Evolutionary conservation across 2,888 invertebrate genomes (phyloP).

Genomic region (Scaptodrosophila latifasciaeformis): DNA sequence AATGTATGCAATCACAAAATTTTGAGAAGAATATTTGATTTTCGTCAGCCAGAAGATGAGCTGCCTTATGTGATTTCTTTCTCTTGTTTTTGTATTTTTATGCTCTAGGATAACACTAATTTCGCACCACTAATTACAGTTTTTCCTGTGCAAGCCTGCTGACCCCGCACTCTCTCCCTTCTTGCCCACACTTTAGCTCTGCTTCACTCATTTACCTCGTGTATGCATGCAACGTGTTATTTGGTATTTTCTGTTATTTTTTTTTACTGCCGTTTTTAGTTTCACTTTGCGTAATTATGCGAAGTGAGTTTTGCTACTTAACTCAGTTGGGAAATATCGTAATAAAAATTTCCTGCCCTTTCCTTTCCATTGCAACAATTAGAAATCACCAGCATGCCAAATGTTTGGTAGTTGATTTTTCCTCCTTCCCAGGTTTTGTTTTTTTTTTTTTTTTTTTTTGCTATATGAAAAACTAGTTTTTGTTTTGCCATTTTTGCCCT

Average conservation of each 20-base stretch:
- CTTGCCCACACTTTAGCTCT: background rate
- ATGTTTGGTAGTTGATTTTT: too few species aligned
- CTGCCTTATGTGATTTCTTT: background rate
- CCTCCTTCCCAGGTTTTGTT: too few species aligned
- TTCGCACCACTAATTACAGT: conserved; percentile 67
- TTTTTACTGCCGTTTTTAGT: background rate
- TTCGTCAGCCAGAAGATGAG: background rate
- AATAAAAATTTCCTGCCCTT: conserved; percentile 57
- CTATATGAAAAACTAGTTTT: too few species aligned
- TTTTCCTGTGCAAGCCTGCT: conserved; percentile 17
- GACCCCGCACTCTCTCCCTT: background rate
- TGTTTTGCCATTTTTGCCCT: conserved; percentile 22
- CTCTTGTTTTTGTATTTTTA: conserved; percentile 19
- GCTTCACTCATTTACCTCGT: background rate
- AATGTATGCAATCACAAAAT: too few species aligned
- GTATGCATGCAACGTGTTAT: too few species aligned
- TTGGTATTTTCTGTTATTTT: background rate
- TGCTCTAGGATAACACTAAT: conserved; percentile 57
- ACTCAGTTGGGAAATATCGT: conserved; percentile 58
- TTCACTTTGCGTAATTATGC: conserved; percentile 53
- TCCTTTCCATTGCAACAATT: too few species aligned
- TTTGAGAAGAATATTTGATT: too few species aligned
- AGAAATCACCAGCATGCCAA: too few species aligned
- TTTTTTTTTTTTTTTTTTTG: too few species aligned
- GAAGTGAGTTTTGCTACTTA: conserved; percentile 55